phyloP scores from a whole-genome alignment of 2,113 vertebrate genomes.

The Rhinichthys klamathensis region DNA sequence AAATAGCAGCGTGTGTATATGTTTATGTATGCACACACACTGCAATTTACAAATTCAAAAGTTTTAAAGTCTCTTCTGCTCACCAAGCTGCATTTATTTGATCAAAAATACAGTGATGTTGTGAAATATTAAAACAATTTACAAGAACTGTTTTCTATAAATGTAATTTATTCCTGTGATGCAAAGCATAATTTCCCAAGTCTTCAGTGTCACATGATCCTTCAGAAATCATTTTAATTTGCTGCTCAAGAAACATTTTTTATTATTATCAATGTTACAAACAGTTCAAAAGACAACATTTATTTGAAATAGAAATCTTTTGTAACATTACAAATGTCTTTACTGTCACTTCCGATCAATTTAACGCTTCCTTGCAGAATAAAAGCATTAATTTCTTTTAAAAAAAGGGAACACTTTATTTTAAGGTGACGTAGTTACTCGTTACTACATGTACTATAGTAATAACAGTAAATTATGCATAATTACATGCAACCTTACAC shows the following conservation, averaged over 20 bases:
- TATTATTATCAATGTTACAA: background rate
- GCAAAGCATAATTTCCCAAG: too few species aligned
- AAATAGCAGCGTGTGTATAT: background rate
- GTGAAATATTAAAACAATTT: too few species aligned
- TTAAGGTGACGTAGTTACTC: too few species aligned
- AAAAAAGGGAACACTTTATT: too few species aligned
- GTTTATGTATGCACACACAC: too few species aligned
- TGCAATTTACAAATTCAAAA: too few species aligned
- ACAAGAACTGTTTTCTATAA: background rate
- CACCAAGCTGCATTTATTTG: background rate
- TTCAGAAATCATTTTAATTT: too few species aligned
- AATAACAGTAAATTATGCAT: too few species aligned
- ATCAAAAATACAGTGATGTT: background rate
- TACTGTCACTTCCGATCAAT: background rate
- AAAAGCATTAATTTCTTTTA: background rate
- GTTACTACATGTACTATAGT: too few species aligned
- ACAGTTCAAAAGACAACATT: background rate
- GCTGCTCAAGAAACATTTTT: background rate
- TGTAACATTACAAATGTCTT: background rate
- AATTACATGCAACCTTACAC: too few species aligned
- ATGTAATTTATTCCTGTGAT: background rate
- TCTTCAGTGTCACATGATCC: slow-evolving; percentile 5
- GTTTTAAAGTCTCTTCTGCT: background rate
- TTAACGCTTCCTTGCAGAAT: background rate
- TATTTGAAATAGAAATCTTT: background rate